phyloP scores from a whole-genome alignment of 2,113 vertebrate species.

The Echinops telfairi region DNA sequence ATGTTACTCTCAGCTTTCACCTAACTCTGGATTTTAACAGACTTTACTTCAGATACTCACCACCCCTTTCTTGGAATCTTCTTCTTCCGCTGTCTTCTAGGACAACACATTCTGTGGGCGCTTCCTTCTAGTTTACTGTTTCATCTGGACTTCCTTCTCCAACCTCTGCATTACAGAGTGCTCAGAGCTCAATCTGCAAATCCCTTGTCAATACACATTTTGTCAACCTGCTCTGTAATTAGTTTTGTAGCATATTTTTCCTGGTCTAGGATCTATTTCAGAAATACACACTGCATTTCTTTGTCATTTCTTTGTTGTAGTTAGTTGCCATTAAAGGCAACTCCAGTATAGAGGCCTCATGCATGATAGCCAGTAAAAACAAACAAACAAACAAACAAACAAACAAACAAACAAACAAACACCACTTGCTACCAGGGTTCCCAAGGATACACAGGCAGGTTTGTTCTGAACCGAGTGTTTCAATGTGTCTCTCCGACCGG shows the following conservation, averaged over 20 bases:
- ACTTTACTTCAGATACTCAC: slow-evolving; percentile 10
- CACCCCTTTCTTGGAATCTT: not conserved
- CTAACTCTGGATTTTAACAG: not conserved
- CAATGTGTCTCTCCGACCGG: too few species aligned
- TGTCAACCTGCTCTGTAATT: not conserved
- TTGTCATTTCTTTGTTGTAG: not conserved
- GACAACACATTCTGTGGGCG: not conserved
- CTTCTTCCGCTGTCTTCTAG: not conserved
- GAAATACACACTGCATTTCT: not conserved
- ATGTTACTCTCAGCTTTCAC: not conserved
- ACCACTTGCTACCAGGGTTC: too few species aligned
- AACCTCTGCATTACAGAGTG: not conserved
- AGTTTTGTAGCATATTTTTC: not conserved
- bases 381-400: too few species aligned
- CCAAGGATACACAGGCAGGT: too few species aligned
- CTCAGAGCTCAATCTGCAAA: not conserved
- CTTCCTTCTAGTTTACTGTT: not conserved
- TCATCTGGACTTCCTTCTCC: not conserved
- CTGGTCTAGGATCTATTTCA: not conserved
- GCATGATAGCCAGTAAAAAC: not conserved
- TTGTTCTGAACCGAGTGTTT: too few species aligned
- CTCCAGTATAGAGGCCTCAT: not conserved
- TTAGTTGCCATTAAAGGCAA: not conserved
- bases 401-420: not conserved
- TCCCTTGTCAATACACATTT: not conserved